phyloP scores from a whole-genome alignment of 2,888 invertebrate genomes.

The Xestia c-nigrum region DNA sequence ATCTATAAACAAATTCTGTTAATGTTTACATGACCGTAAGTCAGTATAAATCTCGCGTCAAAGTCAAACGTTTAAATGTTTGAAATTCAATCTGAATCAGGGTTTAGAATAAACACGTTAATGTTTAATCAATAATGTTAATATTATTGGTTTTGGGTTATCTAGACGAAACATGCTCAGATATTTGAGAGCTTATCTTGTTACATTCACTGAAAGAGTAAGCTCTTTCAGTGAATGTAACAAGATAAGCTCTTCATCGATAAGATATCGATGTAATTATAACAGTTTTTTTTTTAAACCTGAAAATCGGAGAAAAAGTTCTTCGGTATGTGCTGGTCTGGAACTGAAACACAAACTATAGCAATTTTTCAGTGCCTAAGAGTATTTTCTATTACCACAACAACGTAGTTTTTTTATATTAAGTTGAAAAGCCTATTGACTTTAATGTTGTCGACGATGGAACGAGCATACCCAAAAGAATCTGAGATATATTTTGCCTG shows the following conservation, averaged over 20 bases:
- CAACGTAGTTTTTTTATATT: too few relatives aligned
- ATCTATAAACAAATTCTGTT: slow-evolving; percentile 34
- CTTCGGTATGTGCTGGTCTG: background rate
- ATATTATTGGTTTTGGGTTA: slow-evolving; percentile 14
- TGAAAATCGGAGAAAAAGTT: background rate
- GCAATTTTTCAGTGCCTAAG: background rate
- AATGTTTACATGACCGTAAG: slow-evolving; percentile 44
- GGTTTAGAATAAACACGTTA: slow-evolving; percentile 39
- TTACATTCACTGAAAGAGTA: slow-evolving; percentile 1
- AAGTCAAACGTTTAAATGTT: slow-evolving; percentile 37
- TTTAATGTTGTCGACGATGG: too few relatives aligned
- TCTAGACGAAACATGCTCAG: background rate
- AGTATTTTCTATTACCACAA: background rate
- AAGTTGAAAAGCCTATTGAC: too few relatives aligned
- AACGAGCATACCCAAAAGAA: too few relatives aligned
- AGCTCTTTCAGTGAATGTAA: too few relatives aligned
- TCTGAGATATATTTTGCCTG: too few relatives aligned
- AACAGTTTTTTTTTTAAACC: background rate
- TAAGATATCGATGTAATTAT: background rate
- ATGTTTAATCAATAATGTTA: slow-evolving; percentile 43
- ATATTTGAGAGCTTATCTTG: slow-evolving; percentile 1
- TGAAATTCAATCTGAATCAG: slow-evolving; percentile 44
- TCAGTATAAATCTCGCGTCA: slow-evolving; percentile 48
- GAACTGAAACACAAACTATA: background rate
- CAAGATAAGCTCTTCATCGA: too few relatives aligned